These are phyloP conservation scores for Dunckerocampus dactyliophorus DNA, from an alignment of 2,113 vertebrate genomes.

Conservation along the genomic window DNA sequence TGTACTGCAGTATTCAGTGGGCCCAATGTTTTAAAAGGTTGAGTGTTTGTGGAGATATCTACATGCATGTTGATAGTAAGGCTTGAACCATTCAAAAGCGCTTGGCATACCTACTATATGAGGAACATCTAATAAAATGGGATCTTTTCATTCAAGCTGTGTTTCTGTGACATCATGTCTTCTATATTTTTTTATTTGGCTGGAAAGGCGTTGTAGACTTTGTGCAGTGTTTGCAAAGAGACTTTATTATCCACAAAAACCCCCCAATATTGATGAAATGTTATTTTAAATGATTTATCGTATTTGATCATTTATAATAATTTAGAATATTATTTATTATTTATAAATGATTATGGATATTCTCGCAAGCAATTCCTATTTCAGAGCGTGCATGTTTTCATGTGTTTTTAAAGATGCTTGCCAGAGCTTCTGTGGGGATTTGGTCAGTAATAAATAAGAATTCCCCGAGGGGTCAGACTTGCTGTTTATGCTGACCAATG, in stretches of 20 bases:
- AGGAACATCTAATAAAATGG: not conserved
- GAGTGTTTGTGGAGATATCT: not conserved
- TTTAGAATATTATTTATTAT: too few relatives aligned
- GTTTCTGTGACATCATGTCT: not conserved
- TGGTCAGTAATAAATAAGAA: conserved; percentile 65
- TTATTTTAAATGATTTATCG: not conserved
- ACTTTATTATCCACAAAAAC: not conserved
- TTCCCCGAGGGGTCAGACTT: conserved; percentile 58
- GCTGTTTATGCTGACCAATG: conserved; percentile 66
- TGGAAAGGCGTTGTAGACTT: not conserved
- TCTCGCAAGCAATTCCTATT: conserved; percentile 49
- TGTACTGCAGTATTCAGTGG: not conserved
- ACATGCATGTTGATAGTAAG: not conserved
- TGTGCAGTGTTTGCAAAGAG: not conserved
- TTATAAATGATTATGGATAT: not conserved
- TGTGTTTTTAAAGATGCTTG: conserved; percentile 55
- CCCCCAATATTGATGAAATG: not conserved
- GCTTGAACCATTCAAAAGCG: not conserved
- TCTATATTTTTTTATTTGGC: not conserved
- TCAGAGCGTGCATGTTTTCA: conserved; percentile 50
- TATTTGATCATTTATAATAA: too few relatives aligned
- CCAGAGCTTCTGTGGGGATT: conserved; percentile 54
- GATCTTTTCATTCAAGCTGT: too few relatives aligned
- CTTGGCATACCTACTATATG: not conserved
- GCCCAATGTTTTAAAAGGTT: not conserved